Base-by-base conservation (phyloP, 2,113 vertebrate species). In the Chrysemys picta region DNA sequence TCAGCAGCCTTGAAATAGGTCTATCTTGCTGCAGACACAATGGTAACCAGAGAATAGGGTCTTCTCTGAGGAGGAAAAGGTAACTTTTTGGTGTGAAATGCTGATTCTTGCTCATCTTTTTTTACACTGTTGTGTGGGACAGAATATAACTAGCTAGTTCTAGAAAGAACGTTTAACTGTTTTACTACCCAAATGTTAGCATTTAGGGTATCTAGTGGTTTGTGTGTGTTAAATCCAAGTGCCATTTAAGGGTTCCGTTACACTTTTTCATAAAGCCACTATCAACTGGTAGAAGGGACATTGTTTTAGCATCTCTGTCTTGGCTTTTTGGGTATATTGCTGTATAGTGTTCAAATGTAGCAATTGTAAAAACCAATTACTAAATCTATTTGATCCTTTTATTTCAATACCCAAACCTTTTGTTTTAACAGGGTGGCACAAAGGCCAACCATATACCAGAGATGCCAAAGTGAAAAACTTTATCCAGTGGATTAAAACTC, bases 401-500 rank as follows among this genome's bases (percentile, higher is more conserved):
- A 24, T 80, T 90, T 72, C 97, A 91, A 91, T 80, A 79, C 1
- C 17, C 78, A 11, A 27, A 92, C 86, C 75, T 91, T 78, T 91
- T 91, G 89, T 95, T 93, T 89, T 89, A 3, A 89, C 91, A 99
- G 98, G 98, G 80, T 98, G 98, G 93, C 99, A 99, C 97, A 99
- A 98, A 96, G 98, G 98, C 62, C 99, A 99, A 89, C 99, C 98
- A 0, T 99, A 99, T 87, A 98, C 97, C 83, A 98, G 93, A 9
- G 98, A 99, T 79, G 87, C 96, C 47, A 99, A 97, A 93, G 99
- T 99, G 87, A 98, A 98, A 97, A 98, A 91, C 47, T 99, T 99
- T 96, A 99, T 99, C 96, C 98, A 98, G 52, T 99, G 99, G 99
- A 98, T 96, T 31, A 99, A 99, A 96, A 98, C 97, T 5, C 98